A percentile compares a stretch with the other conserved stretches of the same genome.
Evolutionary conservation across 2,797 vertebrate genomes (phyloP).

Genomic region (Hemibagrus guttatus): DNA sequence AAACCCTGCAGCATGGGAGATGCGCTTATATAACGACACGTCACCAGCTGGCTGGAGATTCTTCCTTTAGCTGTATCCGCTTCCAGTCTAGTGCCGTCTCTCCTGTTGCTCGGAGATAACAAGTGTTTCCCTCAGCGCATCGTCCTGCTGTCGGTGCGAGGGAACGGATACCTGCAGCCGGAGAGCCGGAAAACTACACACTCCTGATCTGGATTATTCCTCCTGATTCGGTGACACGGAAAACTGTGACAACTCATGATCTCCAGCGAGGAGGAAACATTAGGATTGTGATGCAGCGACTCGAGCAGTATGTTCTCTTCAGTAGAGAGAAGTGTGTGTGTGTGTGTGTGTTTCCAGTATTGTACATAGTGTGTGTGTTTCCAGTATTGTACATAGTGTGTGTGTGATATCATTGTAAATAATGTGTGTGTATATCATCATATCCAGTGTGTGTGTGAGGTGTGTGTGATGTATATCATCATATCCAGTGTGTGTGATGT

Average conservation of each 20-base stretch:
- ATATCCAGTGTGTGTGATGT: too few relatives aligned
- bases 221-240: background rate
- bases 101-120: background rate
- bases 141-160: background rate
- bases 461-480: too few relatives aligned
- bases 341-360: background rate
- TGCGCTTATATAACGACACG: background rate
- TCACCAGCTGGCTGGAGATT: background rate
- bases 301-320: background rate
- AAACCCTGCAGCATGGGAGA: constrained; percentile 16
- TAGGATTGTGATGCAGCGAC: background rate
- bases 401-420: too few relatives aligned
- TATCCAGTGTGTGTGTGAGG: too few relatives aligned
- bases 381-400: too few relatives aligned
- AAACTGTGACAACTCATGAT: background rate
- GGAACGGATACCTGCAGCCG: background rate
- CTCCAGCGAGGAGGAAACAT: background rate
- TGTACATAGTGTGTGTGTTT: background rate
- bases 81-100: background rate
- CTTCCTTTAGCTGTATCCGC: background rate
- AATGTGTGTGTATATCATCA: too few relatives aligned
- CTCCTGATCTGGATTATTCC: background rate
- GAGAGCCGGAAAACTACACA: too few relatives aligned
- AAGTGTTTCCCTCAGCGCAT: background rate
- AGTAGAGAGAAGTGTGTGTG: too few relatives aligned